phyloP scores from a whole-genome alignment of 2,113 vertebrate species.

The Tupaia tana region DNA sequence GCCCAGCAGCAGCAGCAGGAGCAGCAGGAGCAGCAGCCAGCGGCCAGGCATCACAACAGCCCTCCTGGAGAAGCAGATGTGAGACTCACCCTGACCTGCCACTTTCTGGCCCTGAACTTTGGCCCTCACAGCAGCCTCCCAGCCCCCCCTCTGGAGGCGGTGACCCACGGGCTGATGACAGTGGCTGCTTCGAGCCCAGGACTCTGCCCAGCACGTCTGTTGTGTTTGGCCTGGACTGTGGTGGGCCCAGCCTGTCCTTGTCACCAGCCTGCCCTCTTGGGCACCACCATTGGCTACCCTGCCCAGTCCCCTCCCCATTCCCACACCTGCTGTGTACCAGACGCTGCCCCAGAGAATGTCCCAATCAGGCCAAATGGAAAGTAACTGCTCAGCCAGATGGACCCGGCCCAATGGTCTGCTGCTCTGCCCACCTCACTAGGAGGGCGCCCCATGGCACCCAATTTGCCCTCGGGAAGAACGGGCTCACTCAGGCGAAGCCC shows the following conservation, averaged over 20 bases:
- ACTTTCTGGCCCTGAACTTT: rapidly evolving
- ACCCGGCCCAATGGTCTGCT: neutral
- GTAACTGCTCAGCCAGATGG: no score
- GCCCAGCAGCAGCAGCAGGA: neutral
- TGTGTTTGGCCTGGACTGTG: neutral
- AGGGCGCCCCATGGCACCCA: no score
- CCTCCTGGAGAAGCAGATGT: neutral
- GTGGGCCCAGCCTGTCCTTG: neutral
- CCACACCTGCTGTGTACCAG: no score
- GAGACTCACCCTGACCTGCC: rapidly evolving
- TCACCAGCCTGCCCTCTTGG: neutral
- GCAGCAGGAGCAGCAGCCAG: neutral
- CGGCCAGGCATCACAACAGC: neutral
- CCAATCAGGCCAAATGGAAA: neutral
- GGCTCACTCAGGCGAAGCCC: neutral
- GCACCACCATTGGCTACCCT: neutral
- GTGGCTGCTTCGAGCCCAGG: rapidly evolving
- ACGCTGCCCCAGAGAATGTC: no score
- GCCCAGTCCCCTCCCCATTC: no score
- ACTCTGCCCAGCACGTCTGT: neutral
- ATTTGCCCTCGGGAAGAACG: neutral
- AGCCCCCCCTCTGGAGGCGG: neutral
- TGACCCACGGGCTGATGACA: no score
- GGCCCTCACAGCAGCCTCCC: no score
- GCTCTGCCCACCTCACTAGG: neutral